These are phyloP conservation scores for Ahaetulla prasina DNA, from an alignment of 2,113 vertebrate genomes.

Conservation along the genomic window DNA sequence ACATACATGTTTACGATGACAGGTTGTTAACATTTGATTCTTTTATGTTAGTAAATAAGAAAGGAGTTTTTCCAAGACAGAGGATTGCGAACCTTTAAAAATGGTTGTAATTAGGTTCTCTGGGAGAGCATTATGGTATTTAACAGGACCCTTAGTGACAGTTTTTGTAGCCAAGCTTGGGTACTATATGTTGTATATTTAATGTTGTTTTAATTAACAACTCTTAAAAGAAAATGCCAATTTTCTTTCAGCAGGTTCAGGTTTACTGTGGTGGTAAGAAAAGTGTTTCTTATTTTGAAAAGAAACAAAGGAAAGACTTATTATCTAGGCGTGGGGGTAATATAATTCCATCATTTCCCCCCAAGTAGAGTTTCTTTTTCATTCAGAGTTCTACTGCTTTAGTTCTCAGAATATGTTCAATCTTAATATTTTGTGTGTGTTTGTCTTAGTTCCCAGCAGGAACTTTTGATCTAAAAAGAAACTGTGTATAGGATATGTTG, in stretches of 20 bases:
- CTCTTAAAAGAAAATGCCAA: conserved; percentile 72
- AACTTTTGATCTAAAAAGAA: neutral
- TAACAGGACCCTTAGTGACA: conserved; percentile 68
- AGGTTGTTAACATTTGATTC: conserved; percentile 52
- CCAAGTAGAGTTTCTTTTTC: conserved; percentile 17
- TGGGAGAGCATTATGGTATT: conserved; percentile 62
- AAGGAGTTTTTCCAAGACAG: conserved; percentile 40
- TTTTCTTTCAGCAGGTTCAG: conserved; percentile 61
- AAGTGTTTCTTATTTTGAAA: conserved; percentile 29
- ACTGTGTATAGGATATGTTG: neutral
- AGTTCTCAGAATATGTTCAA: neutral
- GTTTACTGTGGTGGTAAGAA: conserved; percentile 28
- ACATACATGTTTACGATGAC: conserved; percentile 11
- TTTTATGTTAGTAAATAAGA: conserved; percentile 57
- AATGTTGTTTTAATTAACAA: conserved; percentile 74
- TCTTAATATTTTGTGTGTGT: conserved; percentile 5
- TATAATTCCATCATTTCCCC: neutral
- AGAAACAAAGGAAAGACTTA: neutral
- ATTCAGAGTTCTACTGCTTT: conserved; percentile 29
- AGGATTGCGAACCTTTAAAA: conserved; percentile 62
- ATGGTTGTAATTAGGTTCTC: conserved; percentile 68
- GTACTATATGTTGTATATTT: conserved; percentile 60
- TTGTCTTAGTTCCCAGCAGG: conserved; percentile 13
- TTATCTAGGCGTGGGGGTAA: conserved; percentile 7
- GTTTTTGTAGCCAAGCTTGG: conserved; percentile 61